Percentiles rank a stretch among this genome's conserved stretches.
These are phyloP conservation scores for Drosophila suboccidentalis DNA, from an alignment of 2,888 invertebrate genomes.

Conservation along the genomic window DNA sequence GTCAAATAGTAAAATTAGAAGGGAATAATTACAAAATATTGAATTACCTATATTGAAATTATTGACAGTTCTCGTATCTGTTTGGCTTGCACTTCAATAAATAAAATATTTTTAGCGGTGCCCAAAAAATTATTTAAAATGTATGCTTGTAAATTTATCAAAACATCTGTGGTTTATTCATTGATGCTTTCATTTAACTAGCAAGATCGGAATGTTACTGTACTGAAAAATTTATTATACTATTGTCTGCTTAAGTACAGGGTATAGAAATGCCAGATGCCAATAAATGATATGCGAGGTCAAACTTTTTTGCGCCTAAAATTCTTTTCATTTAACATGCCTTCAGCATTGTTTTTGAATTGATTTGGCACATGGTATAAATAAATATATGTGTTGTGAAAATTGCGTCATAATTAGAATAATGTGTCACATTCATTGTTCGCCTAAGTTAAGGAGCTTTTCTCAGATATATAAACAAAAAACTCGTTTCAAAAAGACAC, in stretches of 20 bases:
- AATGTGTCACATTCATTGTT: slow-evolving; percentile 67
- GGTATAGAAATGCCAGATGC: not conserved
- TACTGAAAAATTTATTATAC: too few relatives aligned
- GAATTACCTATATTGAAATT: not conserved
- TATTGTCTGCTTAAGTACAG: not conserved
- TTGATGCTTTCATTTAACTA: not conserved
- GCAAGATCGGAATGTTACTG: too few relatives aligned
- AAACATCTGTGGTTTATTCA: not conserved
- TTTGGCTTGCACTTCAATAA: too few relatives aligned
- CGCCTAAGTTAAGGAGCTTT: slow-evolving; percentile 8
- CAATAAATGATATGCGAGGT: not conserved
- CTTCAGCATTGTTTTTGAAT: slow-evolving; percentile 26
- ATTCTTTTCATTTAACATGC: not conserved
- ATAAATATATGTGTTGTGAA: slow-evolving; percentile 43
- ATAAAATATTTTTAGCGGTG: too few relatives aligned
- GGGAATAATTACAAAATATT: not conserved
- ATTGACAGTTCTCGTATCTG: too few relatives aligned
- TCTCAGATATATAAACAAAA: slow-evolving; percentile 46
- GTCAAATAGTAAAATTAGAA: slow-evolving; percentile 18
- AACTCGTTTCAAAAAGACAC: slow-evolving; percentile 1
- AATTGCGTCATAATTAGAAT: slow-evolving; percentile 69
- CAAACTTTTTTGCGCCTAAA: not conserved
- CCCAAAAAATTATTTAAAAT: too few relatives aligned
- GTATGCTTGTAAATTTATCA: not conserved
- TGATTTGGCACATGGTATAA: slow-evolving; percentile 40